Base-by-base conservation (phyloP, 2,888 invertebrate species). In the Nephrocerus scutellatus region DNA sequence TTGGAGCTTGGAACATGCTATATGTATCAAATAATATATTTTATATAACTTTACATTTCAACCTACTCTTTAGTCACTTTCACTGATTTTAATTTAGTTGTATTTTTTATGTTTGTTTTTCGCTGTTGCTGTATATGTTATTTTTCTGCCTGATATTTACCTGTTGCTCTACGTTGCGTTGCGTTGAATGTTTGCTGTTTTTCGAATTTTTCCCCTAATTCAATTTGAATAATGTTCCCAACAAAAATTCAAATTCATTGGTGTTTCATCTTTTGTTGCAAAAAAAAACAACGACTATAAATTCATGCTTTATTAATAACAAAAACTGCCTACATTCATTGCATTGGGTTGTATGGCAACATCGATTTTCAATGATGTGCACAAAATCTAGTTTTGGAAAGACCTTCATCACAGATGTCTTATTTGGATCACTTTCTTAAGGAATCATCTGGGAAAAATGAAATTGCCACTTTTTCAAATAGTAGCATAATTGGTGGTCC, bases 381-480 rank as follows among this genome's bases (percentile, higher is more conserved):
- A 28, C 28, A 39, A 33, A 31, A 48, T 16, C n/a, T 75, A 90
- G 89, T 89, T 71, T 69, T 88, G 72, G 90, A 90, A 62, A 78
- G 90, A 51, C 87, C 90, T 34, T 81, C 88, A 23, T 91, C 91
- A 21, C 90, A 90, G 70, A 84, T 89, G 80, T 90, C 90, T 49
- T 89, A 89, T 68, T 70, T 88, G 62, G 90, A 90, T 62, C 88
- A 89, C 60, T 91, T 92, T 66, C 72, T 91, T 54, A 89, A 88
- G 62, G 90, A 90, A 65, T 74, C 76, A 34, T 66, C 70, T 8
- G 70, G 65, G 24, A 53, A 15, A 20, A 4, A 36, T 26, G 15
- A 29, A 28, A 31, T 66, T 45, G 68, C 63, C 39, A 41, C 40
- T 19, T 37, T 31, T 32, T 36, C 34, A 13, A 44, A 38, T 15